Evolutionary conservation across 2,888 invertebrate species (phyloP), one percentile per base, ranked within the genome.

Genomic region (Gryllus longicercus): DNA sequence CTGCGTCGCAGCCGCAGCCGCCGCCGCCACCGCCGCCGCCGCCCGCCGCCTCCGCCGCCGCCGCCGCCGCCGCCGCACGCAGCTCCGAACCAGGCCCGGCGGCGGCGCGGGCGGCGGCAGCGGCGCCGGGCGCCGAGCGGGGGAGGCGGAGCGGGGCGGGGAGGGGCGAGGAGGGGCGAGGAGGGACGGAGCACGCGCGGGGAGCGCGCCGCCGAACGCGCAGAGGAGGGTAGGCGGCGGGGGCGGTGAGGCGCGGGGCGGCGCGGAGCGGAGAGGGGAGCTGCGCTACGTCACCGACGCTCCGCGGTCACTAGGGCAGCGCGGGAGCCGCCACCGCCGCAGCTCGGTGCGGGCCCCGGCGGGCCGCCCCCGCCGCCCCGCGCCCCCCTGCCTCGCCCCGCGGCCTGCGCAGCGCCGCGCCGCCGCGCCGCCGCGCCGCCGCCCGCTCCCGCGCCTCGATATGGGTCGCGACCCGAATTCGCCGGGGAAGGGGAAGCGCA

Each of bases 251-350:
- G 77, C 79, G 38, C 75, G 63, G 80, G 78, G 81, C 80, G 76
- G 83, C 84, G 87, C 88, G 88, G 87, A 88, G 88, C 87, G 87
- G 86, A 88, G 88, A 88, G 88, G 86, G 88, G 87, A 86, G 63
- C 16, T 16, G 63, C 63, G 16, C 63, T n/a, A 63, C 63, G 63
- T 63, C 63, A 63, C 63, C 8, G 63, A n/a, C 63, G 63, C 63
- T 63, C 16, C 63, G 63, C 63, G 63, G 63, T 63, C 63, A 63
- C 63, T 63, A n/a, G 63, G 63, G 63, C 63, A 63, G 63, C 63
- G 63, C n/a, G 14, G 63, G n/a, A 63, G 63, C n/a, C 63, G n/a
- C 63, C 16, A n/a, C 63, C 14, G 63, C 63, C 16, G 63, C 63
- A 63, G 63, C 63, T 63, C 63, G 4, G 63, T n/a, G 63, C 4